Evolutionary conservation across 2,888 invertebrate species (phyloP).

Genomic region (Leucophenga maculata): DNA sequence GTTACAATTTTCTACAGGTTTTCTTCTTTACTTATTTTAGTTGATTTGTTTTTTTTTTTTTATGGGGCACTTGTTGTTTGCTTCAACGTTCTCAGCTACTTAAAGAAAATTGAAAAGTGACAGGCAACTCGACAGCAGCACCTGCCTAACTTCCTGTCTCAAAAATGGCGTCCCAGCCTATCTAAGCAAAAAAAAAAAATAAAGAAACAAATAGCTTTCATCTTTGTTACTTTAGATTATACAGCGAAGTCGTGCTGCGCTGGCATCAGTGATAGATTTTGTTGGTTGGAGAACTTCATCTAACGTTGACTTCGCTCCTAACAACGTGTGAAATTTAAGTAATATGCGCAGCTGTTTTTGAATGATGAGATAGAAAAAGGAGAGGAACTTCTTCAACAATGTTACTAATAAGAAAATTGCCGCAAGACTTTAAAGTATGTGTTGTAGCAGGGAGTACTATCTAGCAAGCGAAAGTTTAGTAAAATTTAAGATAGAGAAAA

Average conservation of each 20-base stretch:
- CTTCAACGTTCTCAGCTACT: conserved; percentile 51
- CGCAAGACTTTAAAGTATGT: not conserved
- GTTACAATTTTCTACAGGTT: conserved; percentile 7
- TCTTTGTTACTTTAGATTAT: conserved; percentile 32
- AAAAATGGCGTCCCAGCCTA: no score
- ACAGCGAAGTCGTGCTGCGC: no score
- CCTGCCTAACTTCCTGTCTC: not conserved
- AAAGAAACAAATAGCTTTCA: conserved; percentile 40
- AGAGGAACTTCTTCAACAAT: no score
- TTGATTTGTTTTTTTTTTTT: conserved; percentile 43
- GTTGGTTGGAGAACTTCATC: no score
- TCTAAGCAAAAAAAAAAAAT: not conserved
- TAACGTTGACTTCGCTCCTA: no score
- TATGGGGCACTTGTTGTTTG: conserved; percentile 70
- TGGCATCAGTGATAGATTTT: no score
- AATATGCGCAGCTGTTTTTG: conserved; percentile 28
- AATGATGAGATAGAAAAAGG: no score
- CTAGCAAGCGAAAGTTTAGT: no score
- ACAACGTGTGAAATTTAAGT: conserved; percentile 20
- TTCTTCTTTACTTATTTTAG: conserved; percentile 34
- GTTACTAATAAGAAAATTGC: not conserved
- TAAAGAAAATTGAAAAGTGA: conserved; percentile 61
- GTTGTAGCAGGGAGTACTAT: no score
- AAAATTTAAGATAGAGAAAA: no score
- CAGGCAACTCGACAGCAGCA: conserved; percentile 48